Evolutionary conservation across 64 coral and sea anemone species (phyloP), one percentile per base, ranked within the genome.

Genomic region (Dendrophyllia cribrosa): DNA sequence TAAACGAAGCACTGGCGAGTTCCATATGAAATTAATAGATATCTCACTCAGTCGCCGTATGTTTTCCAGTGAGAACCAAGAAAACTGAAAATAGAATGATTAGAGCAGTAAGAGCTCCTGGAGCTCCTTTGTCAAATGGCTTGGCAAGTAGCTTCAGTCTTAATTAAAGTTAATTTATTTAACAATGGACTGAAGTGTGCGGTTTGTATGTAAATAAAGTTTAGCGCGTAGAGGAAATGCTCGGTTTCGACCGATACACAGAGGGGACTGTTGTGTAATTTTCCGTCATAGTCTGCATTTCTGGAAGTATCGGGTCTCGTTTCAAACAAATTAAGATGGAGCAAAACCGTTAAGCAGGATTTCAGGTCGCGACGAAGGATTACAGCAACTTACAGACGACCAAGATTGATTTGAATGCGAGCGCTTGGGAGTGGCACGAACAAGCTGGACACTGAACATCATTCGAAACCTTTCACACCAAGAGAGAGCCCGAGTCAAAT

Each of bases 361-460:
- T 84, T 84, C 45, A 67, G 62, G 80, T 84, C 80, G 80, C 80
- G 80, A 84, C 80, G 62, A 68, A 66, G 80, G 80, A 84, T 84
- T 84, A 84, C 62, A 51, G 19, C 62, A 84, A 84, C 80, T 51
- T 46, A 84, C 62, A 84, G 80, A 84, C 80, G 58, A 84, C 80
- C 80, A 84, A 84, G 80, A 84, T 84, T 84, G 80, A 68, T 84
- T 84, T 84, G 80, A 84, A 84, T 68, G 80, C 24, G 62, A 46
- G 45, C 4, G 17, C 19, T 56, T 67, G 80, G 80, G 80, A 84
- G 80, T 84, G 80, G 80, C 80, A 66, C 20, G 44, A 67, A 67
- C 20, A 51, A 49, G 19, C 46, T 16, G n/a, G 6, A 22, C 17
- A 25, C 17, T 69, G 22, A 69, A 19, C 53, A 20, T 19, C 13